Percentiles rank a stretch among this genome's conserved stretches.
phyloP scores from a whole-genome alignment of 2,797 vertebrate species.

The Pelodytes ibericus region DNA sequence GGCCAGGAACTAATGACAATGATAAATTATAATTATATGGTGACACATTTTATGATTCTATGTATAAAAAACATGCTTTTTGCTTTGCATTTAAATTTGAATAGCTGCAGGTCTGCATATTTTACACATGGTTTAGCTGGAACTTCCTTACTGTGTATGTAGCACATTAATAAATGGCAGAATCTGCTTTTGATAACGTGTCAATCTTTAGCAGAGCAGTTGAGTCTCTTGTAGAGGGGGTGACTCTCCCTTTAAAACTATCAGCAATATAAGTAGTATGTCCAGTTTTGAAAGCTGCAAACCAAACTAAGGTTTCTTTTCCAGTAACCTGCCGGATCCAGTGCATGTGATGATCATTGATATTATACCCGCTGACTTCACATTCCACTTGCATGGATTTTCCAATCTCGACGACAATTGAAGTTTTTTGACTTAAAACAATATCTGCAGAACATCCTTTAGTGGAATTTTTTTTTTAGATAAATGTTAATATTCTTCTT shows the following conservation, averaged over 20 bases:
- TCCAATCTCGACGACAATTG: neutral
- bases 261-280: neutral
- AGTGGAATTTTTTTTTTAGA: no score
- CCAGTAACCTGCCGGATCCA: conserved; percentile 33
- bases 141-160: conserved; percentile 12
- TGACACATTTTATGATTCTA: no score
- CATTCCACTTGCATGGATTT: conserved; percentile 22
- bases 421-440: conserved; percentile 6
- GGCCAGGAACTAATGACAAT: no score
- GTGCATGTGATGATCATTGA: conserved; percentile 48
- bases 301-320: neutral
- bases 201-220: conserved; percentile 40
- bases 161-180: conserved; percentile 42
- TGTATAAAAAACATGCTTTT: no score
- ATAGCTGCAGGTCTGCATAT: no score
- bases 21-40: no score
- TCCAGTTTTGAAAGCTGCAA: conserved; percentile 48
- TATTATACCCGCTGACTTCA: conserved; percentile 41
- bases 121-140: neutral
- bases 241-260: conserved; percentile 33
- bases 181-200: conserved; percentile 28
- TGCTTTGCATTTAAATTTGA: no score
- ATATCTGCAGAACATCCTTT: conserved; percentile 15
- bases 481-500: no score
- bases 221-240: conserved; percentile 44